Evolutionary conservation across 2,797 vertebrate species (phyloP), one percentile per base, ranked within the genome.

Genomic region (Chaenodraco wilsoni): DNA sequence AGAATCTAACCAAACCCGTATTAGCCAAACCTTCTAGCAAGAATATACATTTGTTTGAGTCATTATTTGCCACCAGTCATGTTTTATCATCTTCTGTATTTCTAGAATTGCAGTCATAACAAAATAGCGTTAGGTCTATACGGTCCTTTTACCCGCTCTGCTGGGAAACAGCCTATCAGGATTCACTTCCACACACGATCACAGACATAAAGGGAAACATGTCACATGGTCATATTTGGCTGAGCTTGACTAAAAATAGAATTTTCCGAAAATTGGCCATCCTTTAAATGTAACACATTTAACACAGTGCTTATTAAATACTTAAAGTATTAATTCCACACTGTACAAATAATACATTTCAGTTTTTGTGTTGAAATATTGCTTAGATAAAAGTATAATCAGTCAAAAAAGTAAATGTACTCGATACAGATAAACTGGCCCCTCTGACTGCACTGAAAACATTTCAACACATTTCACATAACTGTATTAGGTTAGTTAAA

Each of bases 131-230:
- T 17, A 21, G 16, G 4, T 56, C 15, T 21, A 5, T 37, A 5
- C 3, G 3, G 58, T 4, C 4, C 4, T 65, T 74, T 69, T 52
- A 40, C 59, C 68, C 59, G 58, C 19, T 75, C 78, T 84, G 74
- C 76, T 80, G 72, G 33, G 52, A 19, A 5, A 43, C 5, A 51
- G 23, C 17, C 17, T 44, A 9, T 15, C 40, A 15, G 13, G 21
- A 0, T 55, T 74, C 45, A 31, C 33, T 3, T 43, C 16, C 21
- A 50, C 46, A 57, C 13, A 56, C 21, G 23, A 65, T 19, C 17
- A 9, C 50, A 33, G 23, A 4, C 33, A 19, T 57, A 1, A 46
- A 21, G 54, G 2, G 37, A 15, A 19, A 27, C 12, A 21, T 0
- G 6, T 21, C 9, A 27, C 14, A 17, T 51, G 1, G 40, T 45